A percentile compares a stretch with the other conserved stretches of the same genome.
Evolutionary conservation across 1,140 invertebrate species (phyloP).

Genomic region (Drosophila parabipectinata): DNA sequence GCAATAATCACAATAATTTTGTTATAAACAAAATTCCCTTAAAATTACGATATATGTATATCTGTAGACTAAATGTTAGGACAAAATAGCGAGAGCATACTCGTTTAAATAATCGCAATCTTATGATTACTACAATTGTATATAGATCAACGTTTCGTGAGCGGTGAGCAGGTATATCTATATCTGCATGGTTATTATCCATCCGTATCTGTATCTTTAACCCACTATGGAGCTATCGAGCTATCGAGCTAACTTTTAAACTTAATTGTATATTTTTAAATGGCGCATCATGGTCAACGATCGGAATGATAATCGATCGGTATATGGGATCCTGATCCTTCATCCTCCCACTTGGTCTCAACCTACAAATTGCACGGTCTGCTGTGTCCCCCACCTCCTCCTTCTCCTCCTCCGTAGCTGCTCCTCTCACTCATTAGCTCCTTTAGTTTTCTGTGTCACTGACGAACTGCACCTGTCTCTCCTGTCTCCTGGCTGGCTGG

Average conservation of each 20-base stretch:
- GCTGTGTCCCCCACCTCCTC: slow-evolving; percentile 34
- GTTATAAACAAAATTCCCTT: slow-evolving; percentile 82
- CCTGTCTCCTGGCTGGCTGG: not conserved
- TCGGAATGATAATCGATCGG: slow-evolving; percentile 8
- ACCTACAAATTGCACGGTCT: slow-evolving; percentile 80
- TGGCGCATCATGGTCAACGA: slow-evolving; percentile 76
- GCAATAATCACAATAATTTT: slow-evolving; percentile 83
- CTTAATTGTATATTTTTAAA: slow-evolving; percentile 76
- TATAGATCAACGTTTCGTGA: slow-evolving; percentile 70
- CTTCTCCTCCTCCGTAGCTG: slow-evolving; percentile 3
- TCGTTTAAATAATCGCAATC: slow-evolving; percentile 46
- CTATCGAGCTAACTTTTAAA: slow-evolving; percentile 63
- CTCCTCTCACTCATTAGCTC: slow-evolving; percentile 40
- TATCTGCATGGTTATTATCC: not conserved
- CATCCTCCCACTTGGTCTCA: slow-evolving; percentile 32
- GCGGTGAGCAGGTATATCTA: slow-evolving; percentile 31
- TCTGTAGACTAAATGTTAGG: slow-evolving; percentile 78
- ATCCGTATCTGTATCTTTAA: too few relatives aligned
- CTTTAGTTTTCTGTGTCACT: not conserved
- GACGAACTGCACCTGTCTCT: slow-evolving; percentile 24
- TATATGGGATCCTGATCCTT: slow-evolving; percentile 10
- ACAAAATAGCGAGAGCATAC: slow-evolving; percentile 79
- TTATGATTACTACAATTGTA: slow-evolving; percentile 68
- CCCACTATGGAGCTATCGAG: slow-evolving; percentile 34
- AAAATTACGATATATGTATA: slow-evolving; percentile 71